These are phyloP conservation scores for Drosophila anceps DNA, from an alignment of 2,888 invertebrate genomes.

Conservation along the genomic window DNA sequence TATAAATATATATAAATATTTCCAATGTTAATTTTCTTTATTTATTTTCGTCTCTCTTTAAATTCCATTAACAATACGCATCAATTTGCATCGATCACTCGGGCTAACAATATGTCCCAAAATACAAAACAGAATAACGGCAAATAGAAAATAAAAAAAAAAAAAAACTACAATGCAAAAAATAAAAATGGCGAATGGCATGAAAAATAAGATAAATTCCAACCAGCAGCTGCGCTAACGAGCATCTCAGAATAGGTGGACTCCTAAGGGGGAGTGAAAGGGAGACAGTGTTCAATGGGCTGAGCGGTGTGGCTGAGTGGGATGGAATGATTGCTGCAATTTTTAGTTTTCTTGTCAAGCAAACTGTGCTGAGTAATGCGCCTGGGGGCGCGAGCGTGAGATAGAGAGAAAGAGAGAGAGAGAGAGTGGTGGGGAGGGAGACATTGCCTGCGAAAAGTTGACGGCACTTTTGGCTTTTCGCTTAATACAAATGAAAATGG, in stretches of 20 bases:
- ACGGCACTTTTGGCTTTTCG: constrained; percentile 68
- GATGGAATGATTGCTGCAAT: constrained; percentile 35
- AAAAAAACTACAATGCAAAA: constrained; percentile 33
- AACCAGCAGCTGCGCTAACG: constrained; percentile 75
- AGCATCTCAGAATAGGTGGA: constrained; percentile 55
- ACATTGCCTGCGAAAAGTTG: constrained; percentile 48
- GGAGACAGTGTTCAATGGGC: neutral
- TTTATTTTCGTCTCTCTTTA: constrained; percentile 22
- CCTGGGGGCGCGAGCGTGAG: too few species aligned
- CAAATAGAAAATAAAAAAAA: constrained; percentile 17
- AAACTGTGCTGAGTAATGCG: constrained; percentile 52
- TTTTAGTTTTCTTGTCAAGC: constrained; percentile 44
- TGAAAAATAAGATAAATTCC: constrained; percentile 75
- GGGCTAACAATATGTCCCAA: constrained; percentile 74
- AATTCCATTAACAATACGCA: constrained; percentile 67
- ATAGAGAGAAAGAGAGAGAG: neutral
- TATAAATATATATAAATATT: neutral
- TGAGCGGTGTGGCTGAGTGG: too few species aligned
- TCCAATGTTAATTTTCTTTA: neutral
- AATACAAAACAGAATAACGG: constrained; percentile 36
- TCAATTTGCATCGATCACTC: constrained; percentile 80
- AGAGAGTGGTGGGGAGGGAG: neutral
- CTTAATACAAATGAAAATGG: constrained; percentile 81
- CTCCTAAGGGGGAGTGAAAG: constrained; percentile 1
- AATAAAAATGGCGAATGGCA: constrained; percentile 55